Base-by-base conservation (phyloP, 2,113 vertebrate species). In the Misgurnus mizolepis region DNA sequence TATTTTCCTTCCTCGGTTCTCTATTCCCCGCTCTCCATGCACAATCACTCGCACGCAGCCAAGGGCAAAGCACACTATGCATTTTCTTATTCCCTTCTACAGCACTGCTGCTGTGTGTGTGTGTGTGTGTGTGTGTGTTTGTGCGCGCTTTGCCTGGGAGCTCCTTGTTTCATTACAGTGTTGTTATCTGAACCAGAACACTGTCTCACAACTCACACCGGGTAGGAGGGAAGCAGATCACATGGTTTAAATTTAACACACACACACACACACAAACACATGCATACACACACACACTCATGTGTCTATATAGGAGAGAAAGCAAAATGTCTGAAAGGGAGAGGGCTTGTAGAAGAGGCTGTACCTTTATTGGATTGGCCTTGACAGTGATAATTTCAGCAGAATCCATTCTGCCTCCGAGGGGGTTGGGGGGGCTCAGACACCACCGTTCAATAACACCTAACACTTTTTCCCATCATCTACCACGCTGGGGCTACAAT, bases 191-290 rank as follows among this genome's bases (percentile, higher is more conserved):
- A 84, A 80, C 71, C 58, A 60, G 45, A 84, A 76, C 79, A 85
- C 78, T 70, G 85, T 79, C 80, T 88, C 80, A 84, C 80, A 80
- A 85, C 83, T 85, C 82, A 88, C 84, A 45, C 82, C 78, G 89
- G 88, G 89, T 88, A 88, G 91, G 88, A 90, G 89, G 82, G 86
- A 90, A 89, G 87, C 85, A 88, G 90, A 91, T 91, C 87, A 86
- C 87, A 83, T 86, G 87, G 88, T 89, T 87, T 90, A 87, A 90
- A 91, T 88, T 88, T 87, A 86, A 90, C 87, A 85, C 89, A 90
- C 50, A 71, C 18, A 15, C 43, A 49, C 53, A 61, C 50, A 50
- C 56, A 61, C 50, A 41, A 12, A 76, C 18, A 73, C 45, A 73
- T n/a, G 45, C 4, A 66, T 7, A 53, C 45, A 77, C 43, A 64